A percentile compares a stretch with the other conserved stretches of the same genome.
Evolutionary conservation across 2,888 invertebrate genomes (phyloP).

Genomic region (Boloria euphrosyne): DNA sequence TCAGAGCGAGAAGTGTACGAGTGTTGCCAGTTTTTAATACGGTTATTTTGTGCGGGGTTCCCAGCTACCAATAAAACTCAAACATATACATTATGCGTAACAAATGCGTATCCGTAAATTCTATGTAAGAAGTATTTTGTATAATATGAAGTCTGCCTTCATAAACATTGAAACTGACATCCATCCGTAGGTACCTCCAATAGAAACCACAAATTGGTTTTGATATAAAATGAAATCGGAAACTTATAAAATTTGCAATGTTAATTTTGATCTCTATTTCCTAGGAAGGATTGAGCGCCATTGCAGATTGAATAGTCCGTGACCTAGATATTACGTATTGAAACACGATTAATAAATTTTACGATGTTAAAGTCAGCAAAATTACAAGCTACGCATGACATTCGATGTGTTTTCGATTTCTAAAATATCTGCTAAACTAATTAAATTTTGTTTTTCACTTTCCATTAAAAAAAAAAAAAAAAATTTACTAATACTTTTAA

Average conservation of each 20-base stretch:
- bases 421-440: conserved; percentile 7
- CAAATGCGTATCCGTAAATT: too few relatives aligned
- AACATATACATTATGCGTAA: too few relatives aligned
- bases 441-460: not conserved
- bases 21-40: too few relatives aligned
- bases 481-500: not conserved
- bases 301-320: conserved; percentile 49
- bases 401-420: conserved; percentile 18
- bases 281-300: conserved; percentile 39
- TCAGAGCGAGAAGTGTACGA: too few relatives aligned
- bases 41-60: too few relatives aligned
- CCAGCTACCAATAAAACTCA: too few relatives aligned
- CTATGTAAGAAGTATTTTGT: too few relatives aligned
- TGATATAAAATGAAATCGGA: conserved; percentile 46
- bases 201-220: conserved; percentile 21
- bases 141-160: too few relatives aligned
- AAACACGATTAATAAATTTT: conserved; percentile 53
- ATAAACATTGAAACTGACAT: not conserved
- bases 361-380: conserved; percentile 22
- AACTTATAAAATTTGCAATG: conserved; percentile 60
- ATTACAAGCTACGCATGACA: conserved; percentile 16
- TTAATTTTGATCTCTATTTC: conserved; percentile 64
- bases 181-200: not conserved
- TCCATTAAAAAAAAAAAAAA: too few relatives aligned
- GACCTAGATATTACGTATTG: conserved; percentile 52